phyloP scores from a whole-genome alignment of 2,888 invertebrate genomes.

The Galeruca laticollis region DNA sequence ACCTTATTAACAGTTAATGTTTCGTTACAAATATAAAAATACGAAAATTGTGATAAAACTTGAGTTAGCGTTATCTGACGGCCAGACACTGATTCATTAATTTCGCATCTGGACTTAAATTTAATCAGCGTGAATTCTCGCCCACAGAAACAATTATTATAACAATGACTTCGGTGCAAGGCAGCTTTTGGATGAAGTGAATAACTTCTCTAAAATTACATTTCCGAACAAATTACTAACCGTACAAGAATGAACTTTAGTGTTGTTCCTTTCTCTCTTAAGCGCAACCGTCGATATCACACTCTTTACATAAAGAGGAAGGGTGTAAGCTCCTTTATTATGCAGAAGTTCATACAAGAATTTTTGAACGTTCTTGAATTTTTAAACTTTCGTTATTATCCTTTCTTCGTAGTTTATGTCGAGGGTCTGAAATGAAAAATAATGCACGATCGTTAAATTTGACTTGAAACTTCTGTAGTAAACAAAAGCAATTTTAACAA shows the following conservation, averaged over 20 bases:
- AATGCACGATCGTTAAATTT: background rate
- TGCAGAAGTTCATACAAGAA: slow-evolving; percentile 15
- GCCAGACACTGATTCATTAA: slow-evolving; percentile 23
- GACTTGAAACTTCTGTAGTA: background rate
- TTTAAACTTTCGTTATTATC: slow-evolving; percentile 13
- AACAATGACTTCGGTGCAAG: slow-evolving; percentile 22
- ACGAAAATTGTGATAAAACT: background rate
- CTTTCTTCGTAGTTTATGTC: background rate
- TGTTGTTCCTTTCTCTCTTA: background rate
- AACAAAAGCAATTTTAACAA: background rate
- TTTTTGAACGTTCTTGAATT: slow-evolving; percentile 11
- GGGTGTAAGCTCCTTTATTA: slow-evolving; percentile 3
- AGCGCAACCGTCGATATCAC: background rate
- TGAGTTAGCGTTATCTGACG: slow-evolving; percentile 1
- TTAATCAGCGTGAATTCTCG: slow-evolving; percentile 24
- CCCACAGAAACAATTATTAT: slow-evolving; percentile 33
- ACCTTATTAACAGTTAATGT: too few species aligned
- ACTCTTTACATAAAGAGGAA: background rate
- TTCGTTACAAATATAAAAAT: too few species aligned
- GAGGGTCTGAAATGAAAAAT: slow-evolving; percentile 2
- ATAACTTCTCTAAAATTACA: slow-evolving; percentile 31
- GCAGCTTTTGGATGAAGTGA: slow-evolving; percentile 11
- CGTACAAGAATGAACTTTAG: slow-evolving; percentile 16
- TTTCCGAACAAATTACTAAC: slow-evolving; percentile 31
- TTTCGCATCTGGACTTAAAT: slow-evolving; percentile 24